Evolutionary conservation across 1,140 invertebrate genomes (phyloP).

Genomic region (Neodiprion fabricii): DNA sequence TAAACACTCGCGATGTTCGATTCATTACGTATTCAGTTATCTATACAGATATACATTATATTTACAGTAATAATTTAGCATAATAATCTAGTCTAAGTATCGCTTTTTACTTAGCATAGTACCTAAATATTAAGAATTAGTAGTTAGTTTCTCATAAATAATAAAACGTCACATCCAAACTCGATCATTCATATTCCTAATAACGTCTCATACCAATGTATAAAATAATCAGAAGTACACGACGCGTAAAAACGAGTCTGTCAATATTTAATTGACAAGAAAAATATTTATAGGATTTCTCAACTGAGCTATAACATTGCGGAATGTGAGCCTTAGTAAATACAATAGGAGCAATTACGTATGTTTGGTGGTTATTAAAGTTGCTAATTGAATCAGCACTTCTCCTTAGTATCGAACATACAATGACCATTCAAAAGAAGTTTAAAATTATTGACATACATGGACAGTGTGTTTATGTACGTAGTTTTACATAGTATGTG

Average conservation of each 20-base stretch:
- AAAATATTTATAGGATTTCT: neutral
- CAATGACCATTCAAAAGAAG: neutral
- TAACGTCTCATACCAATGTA: neutral
- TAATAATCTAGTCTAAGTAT: neutral
- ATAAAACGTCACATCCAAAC: neutral
- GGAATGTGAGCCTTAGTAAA: neutral
- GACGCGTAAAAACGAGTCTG: neutral
- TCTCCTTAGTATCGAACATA: neutral
- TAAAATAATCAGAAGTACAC: neutral
- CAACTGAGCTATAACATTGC: neutral
- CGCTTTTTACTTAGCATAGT: neutral
- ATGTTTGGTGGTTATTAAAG: neutral
- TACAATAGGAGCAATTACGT: neutral
- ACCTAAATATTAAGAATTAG: neutral
- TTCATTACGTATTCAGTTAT: neutral
- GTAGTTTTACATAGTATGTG: neutral
- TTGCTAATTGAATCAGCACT: neutral
- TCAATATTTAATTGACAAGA: neutral
- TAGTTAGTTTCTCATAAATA: neutral
- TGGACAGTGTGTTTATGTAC: neutral
- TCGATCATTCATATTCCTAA: neutral
- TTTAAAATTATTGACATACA: neutral
- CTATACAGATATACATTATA: constrained; percentile 14
- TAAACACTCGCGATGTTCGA: neutral
- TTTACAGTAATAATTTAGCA: constrained; percentile 28